Conservation (phyloP, 2,888 invertebrate genomes). For the Tanaodytes sp. region DNA sequence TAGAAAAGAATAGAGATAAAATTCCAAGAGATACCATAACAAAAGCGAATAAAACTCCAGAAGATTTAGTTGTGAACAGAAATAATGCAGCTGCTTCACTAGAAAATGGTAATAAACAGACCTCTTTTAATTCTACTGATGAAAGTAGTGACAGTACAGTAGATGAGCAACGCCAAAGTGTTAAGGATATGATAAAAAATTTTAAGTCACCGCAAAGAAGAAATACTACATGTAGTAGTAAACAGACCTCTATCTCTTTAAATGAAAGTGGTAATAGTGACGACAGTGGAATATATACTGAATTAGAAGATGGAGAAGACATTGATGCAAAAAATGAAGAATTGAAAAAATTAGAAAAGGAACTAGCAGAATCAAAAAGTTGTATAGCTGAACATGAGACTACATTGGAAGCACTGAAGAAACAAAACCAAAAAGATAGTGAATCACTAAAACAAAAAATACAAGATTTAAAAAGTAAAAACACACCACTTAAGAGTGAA, state of each 20-base stretch:
- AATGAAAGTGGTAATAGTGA: constrained; percentile 11
- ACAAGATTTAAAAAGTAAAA: constrained; percentile 10
- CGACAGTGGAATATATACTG: constrained; percentile 12
- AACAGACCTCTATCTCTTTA: constrained; percentile 11
- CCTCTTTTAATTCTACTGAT: no score
- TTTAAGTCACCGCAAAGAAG: constrained; percentile 14
- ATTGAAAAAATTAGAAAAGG: constrained; percentile 4
- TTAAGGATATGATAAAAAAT: no score
- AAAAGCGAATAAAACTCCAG: no score
- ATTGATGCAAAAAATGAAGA: constrained; percentile 10
- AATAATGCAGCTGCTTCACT: no score
- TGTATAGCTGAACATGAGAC: not conserved
- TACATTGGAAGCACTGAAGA: no score
- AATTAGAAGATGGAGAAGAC: constrained; percentile 16
- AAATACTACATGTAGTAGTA: constrained; percentile 1
- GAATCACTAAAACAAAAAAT: constrained; percentile 6
- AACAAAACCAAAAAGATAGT: not conserved
- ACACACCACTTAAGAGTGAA: constrained; percentile 4
- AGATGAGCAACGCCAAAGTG: no score
- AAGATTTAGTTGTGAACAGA: no score
- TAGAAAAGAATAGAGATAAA: constrained; percentile 6
- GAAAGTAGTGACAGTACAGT: no score
- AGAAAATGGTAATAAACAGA: no score
- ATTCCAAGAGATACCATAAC: constrained; percentile 10
- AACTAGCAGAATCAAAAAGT: constrained; percentile 2